Conservation (phyloP, 1,140 invertebrate genomes). For the Drosophila virilis region DNA sequence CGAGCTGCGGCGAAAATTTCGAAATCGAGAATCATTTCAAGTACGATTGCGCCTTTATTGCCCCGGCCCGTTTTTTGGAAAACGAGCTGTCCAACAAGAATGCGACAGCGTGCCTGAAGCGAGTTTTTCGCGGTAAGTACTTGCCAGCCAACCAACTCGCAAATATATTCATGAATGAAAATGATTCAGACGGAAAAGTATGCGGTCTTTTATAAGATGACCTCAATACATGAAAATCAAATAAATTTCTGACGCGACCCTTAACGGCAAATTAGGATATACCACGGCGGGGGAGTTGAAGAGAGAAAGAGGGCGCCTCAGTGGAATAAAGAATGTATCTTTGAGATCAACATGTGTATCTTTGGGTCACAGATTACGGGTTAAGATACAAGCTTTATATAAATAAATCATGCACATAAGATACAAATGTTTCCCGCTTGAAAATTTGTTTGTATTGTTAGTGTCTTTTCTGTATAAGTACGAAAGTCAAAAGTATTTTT, state of each 20-base stretch:
- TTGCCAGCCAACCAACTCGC: not conserved
- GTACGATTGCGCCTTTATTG: conserved; percentile 71
- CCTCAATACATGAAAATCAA: not conserved
- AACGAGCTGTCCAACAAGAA: conserved; percentile 59
- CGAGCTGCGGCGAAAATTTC: conserved; percentile 71
- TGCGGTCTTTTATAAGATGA: not conserved
- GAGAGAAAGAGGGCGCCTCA: too few relatives aligned
- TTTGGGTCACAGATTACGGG: not conserved
- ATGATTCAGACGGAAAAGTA: not conserved
- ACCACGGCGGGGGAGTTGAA: not conserved
- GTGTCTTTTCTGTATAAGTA: too few relatives aligned
- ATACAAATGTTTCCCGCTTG: too few relatives aligned
- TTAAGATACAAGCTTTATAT: not conserved
- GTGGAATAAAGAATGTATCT: not conserved
- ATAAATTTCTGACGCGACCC: not conserved
- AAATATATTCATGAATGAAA: not conserved
- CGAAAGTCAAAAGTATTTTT: too few relatives aligned
- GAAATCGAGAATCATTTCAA: conserved; percentile 75
- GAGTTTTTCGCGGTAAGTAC: conserved; percentile 64
- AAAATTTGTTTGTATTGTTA: too few relatives aligned
- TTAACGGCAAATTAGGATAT: not conserved
- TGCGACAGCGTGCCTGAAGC: conserved; percentile 78
- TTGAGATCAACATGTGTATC: not conserved
- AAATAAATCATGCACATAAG: too few relatives aligned
- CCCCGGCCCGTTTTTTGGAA: conserved; percentile 70